These are phyloP conservation scores for Diarsia brunnea DNA, from an alignment of 2,888 invertebrate genomes.

Conservation along the genomic window DNA sequence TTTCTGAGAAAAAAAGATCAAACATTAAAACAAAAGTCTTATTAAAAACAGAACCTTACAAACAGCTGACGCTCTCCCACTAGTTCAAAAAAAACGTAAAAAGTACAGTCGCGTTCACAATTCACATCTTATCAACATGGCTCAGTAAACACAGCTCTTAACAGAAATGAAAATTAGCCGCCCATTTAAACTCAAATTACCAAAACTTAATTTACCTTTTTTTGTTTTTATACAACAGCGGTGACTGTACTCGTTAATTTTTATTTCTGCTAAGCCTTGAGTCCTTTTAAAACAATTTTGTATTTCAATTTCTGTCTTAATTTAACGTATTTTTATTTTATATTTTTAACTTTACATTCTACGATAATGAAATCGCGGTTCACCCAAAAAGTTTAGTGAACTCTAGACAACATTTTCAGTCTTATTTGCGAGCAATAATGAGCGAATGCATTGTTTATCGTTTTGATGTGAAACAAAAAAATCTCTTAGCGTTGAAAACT, in stretches of 20 bases:
- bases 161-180: slow-evolving; percentile 64
- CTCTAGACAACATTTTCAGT: slow-evolving; percentile 73
- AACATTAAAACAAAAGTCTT: not conserved
- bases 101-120: slow-evolving; percentile 39
- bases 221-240: slow-evolving; percentile 56
- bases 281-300: slow-evolving; percentile 48
- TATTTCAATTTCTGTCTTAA: slow-evolving; percentile 50
- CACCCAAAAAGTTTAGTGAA: slow-evolving; percentile 58
- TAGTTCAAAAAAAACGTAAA: slow-evolving; percentile 31
- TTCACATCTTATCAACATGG: slow-evolving; percentile 44
- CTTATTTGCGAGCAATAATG: slow-evolving; percentile 73
- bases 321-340: slow-evolving; percentile 61
- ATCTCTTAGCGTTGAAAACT: not conserved
- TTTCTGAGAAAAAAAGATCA: not conserved
- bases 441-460: slow-evolving; percentile 58
- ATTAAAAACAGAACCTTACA: not conserved
- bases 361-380: slow-evolving; percentile 58
- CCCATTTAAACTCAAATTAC: slow-evolving; percentile 61
- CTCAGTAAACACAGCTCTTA: slow-evolving; percentile 47
- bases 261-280: slow-evolving; percentile 59
- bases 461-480: slow-evolving; percentile 58
- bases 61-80: slow-evolving; percentile 33
- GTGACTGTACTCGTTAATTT: slow-evolving; percentile 57
- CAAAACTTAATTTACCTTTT: slow-evolving; percentile 61
- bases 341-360: slow-evolving; percentile 63